Percentiles rank a stretch among this genome's conserved stretches.
These are phyloP conservation scores for Brachionus rubens DNA, from an alignment of 1,140 invertebrate species.

Conservation along the genomic window DNA sequence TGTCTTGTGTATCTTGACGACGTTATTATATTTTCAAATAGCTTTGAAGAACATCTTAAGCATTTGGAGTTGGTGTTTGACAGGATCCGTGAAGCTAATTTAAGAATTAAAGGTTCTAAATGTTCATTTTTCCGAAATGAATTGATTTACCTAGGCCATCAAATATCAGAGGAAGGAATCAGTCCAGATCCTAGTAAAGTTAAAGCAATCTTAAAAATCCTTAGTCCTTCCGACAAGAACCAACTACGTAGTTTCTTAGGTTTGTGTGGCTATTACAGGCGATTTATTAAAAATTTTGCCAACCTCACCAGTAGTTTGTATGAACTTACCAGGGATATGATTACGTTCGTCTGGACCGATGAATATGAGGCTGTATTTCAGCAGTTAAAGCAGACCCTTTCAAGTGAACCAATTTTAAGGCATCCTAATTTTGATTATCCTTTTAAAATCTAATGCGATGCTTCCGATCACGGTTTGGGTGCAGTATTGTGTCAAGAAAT, in stretches of 20 bases:
- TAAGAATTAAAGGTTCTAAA: not conserved
- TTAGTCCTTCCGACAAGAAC: not conserved
- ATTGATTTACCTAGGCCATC: conserved; percentile 47
- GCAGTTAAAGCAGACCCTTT: too few species aligned
- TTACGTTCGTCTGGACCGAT: not conserved
- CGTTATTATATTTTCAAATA: too few species aligned
- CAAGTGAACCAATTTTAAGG: too few species aligned
- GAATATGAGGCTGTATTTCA: too few species aligned
- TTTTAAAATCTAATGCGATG: too few species aligned
- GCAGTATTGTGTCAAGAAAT: too few species aligned
- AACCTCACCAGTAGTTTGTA: conserved; percentile 54
- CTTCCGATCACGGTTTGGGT: too few species aligned
- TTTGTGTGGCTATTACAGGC: conserved; percentile 56
- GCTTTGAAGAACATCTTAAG: too few species aligned
- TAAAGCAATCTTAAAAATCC: not conserved
- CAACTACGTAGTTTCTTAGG: conserved; percentile 57
- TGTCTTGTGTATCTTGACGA: too few species aligned
- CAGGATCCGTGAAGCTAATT: not conserved
- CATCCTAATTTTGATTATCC: too few species aligned
- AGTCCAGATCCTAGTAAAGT: conserved; percentile 53
- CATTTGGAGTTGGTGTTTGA: too few species aligned
- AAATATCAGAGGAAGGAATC: conserved; percentile 49
- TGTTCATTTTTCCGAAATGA: not conserved
- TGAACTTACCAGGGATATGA: conserved; percentile 55
- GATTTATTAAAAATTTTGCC: conserved; percentile 56